Conservation (phyloP, 1,140 invertebrate genomes). For the Brachionus sp. region DNA sequence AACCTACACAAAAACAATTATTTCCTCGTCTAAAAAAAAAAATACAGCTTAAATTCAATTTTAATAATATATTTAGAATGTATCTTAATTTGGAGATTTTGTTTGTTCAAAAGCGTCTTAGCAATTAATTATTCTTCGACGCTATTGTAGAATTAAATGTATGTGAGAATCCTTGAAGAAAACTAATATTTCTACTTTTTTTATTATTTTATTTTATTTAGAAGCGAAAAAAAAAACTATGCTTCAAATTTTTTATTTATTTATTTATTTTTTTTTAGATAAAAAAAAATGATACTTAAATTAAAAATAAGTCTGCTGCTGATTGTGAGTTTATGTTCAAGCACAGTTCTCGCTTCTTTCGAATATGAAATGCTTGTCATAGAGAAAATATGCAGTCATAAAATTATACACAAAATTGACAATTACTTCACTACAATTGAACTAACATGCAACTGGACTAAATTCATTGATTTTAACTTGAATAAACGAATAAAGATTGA, state of each 20-base stretch:
- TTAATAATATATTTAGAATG: too few relatives aligned
- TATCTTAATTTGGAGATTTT: too few relatives aligned
- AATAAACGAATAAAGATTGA: neutral
- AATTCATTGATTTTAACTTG: neutral
- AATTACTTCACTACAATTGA: neutral
- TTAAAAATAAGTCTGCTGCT: neutral
- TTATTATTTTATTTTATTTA: neutral
- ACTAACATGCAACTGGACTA: constrained; percentile 16
- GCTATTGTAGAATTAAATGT: too few relatives aligned
- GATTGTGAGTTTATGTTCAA: neutral
- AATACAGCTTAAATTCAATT: too few relatives aligned
- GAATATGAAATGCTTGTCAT: neutral
- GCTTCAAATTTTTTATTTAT: too few relatives aligned
- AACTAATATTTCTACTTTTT: neutral
- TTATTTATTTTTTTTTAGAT: neutral
- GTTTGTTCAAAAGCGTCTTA: neutral
- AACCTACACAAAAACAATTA: too few relatives aligned
- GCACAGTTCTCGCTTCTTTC: neutral
- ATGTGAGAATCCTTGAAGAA: neutral
- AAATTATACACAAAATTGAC: neutral
- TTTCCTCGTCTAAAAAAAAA: too few relatives aligned
- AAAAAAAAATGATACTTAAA: neutral
- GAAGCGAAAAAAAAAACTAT: too few relatives aligned
- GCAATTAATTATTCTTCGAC: neutral
- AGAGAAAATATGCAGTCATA: neutral